Evolutionary conservation across 2,113 vertebrate species (phyloP).

Genomic region (Ceuthmochares aereus): DNA sequence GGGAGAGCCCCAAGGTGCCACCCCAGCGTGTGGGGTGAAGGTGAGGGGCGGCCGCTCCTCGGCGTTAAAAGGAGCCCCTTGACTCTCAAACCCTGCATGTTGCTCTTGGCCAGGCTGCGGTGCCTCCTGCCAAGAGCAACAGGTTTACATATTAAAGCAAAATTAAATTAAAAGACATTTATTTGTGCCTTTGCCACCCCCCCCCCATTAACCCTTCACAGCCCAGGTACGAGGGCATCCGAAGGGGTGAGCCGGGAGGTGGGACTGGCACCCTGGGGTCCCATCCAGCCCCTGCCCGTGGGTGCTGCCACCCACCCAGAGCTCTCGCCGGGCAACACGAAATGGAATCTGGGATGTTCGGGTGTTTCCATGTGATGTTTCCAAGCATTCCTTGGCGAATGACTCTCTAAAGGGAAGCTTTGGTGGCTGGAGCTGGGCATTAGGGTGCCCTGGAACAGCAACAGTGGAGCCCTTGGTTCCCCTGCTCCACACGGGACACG

Average conservation of each 20-base stretch:
- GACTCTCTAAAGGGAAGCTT: not conserved
- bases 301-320: rapidly evolving
- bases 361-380: not conserved
- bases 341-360: rapidly evolving
- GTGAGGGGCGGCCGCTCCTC: not conserved
- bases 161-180: slow-evolving; percentile 66
- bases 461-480: not conserved
- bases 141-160: slow-evolving; percentile 64
- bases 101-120: slow-evolving; percentile 36
- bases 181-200: not conserved
- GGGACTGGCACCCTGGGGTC: rapidly evolving
- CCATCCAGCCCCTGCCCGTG: not conserved
- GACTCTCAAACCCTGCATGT: not conserved
- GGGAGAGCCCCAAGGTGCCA: not conserved
- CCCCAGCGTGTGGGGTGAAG: not conserved
- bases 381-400: not conserved
- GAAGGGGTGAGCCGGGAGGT: not conserved
- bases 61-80: not conserved
- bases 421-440: not conserved
- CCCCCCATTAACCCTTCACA: not conserved
- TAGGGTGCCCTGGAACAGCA: not conserved
- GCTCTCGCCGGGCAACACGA: not conserved
- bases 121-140: slow-evolving; percentile 55
- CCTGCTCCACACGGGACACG: rapidly evolving
- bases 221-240: not conserved